A percentile compares a stretch with the other conserved stretches of the same genome.
Conservation (phyloP, 2,797 vertebrate species). For the Masticophis lateralis region DNA sequence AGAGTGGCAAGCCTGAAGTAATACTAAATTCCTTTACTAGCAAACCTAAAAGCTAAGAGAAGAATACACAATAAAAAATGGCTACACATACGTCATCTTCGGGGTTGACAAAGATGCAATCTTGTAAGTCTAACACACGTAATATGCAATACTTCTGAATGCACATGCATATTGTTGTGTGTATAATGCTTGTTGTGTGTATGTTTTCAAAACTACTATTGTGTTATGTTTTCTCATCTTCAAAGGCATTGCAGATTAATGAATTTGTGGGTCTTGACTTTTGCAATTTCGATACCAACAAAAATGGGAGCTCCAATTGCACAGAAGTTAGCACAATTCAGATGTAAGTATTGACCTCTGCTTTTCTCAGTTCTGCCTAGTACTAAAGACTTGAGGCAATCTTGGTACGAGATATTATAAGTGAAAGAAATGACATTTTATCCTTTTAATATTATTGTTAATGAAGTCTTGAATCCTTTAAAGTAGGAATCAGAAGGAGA, state of each 20-base stretch:
- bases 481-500: background rate
- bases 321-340: rapidly evolving
- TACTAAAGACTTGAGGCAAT: background rate
- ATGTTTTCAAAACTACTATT: slow-evolving; percentile 5
- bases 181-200: background rate
- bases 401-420: background rate
- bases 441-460: background rate
- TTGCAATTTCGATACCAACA: slow-evolving; percentile 27
- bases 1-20: too few relatives aligned
- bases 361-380: background rate
- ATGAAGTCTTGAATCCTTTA: background rate
- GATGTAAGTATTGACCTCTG: slow-evolving; percentile 42
- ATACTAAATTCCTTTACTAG: too few relatives aligned
- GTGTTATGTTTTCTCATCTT: slow-evolving; percentile 15
- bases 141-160: background rate
- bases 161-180: background rate
- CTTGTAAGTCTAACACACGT: background rate
- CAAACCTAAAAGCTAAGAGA: too few relatives aligned
- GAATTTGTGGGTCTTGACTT: slow-evolving; percentile 76
- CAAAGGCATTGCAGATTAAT: slow-evolving; percentile 86
- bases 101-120: too few relatives aligned
- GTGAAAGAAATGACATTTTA: background rate
- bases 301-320: rapidly evolving
- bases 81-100: too few relatives aligned
- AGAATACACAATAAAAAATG: too few relatives aligned